A percentile compares a stretch with the other conserved stretches of the same genome.
Conservation (phyloP, 2,113 vertebrate genomes). For the Rhynchomys soricoides region DNA sequence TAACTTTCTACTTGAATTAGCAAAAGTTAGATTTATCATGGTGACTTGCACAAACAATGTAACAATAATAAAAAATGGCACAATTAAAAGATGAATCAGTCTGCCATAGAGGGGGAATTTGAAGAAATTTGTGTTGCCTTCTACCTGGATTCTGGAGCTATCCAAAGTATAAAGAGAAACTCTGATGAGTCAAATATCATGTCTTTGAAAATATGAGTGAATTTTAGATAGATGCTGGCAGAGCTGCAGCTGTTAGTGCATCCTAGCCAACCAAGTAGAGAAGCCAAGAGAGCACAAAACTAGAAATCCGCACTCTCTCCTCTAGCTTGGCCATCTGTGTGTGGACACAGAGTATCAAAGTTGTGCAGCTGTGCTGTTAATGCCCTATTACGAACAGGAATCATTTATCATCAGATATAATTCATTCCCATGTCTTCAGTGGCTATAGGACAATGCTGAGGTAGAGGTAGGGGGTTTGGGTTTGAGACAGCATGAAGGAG, state of each 20-base stretch:
- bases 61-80: background rate
- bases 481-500: background rate
- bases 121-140: background rate
- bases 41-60: slow-evolving; percentile 48
- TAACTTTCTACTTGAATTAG: slow-evolving; percentile 53
- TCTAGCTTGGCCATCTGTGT: slow-evolving; percentile 62
- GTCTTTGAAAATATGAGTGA: slow-evolving; percentile 29
- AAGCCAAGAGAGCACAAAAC: background rate
- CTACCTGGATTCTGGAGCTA: slow-evolving; percentile 41
- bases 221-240: slow-evolving; percentile 42
- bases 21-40: background rate
- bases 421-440: slow-evolving; percentile 50
- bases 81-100: slow-evolving; percentile 51
- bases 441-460: slow-evolving; percentile 17
- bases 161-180: slow-evolving; percentile 44
- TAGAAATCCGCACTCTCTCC: slow-evolving; percentile 54
- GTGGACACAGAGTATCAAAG: slow-evolving; percentile 52
- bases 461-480: background rate
- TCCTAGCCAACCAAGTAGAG: slow-evolving; percentile 6
- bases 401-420: slow-evolving; percentile 66
- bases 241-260: slow-evolving; percentile 45
- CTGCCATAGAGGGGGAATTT: background rate
- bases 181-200: slow-evolving; percentile 49
- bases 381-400: slow-evolving; percentile 58
- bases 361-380: slow-evolving; percentile 75